Evolutionary conservation across 2,113 vertebrate species (phyloP).

Genomic region (Salvator merianae): DNA sequence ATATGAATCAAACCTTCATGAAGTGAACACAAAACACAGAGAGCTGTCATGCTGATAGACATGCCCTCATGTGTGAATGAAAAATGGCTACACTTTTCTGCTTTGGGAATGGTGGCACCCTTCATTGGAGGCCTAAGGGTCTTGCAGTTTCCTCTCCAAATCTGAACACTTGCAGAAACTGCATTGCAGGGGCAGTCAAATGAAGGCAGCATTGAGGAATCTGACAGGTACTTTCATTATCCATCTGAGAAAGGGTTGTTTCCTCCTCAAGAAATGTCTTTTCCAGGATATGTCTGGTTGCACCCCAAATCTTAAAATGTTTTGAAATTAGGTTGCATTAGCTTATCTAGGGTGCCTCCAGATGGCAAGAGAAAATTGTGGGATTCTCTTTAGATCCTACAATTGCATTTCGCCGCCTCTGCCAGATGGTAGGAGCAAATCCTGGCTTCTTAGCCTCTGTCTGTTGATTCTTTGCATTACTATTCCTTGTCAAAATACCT

Average conservation of each 20-base stretch:
- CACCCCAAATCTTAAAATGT: constrained; percentile 27
- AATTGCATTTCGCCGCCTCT: too few species aligned
- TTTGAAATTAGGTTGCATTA: constrained; percentile 46
- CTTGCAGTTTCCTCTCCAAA: neutral
- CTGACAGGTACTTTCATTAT: neutral
- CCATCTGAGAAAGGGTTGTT: neutral
- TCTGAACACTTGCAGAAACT: neutral
- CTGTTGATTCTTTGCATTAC: too few species aligned
- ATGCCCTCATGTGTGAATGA: neutral
- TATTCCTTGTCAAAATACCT: too few species aligned
- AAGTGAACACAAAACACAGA: neutral
- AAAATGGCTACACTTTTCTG: neutral
- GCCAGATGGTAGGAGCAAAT: neutral
- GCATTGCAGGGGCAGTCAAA: neutral
- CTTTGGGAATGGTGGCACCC: neutral
- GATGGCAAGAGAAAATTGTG: too few species aligned
- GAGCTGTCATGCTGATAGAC: neutral
- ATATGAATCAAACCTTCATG: neutral
- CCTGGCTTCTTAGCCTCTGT: too few species aligned
- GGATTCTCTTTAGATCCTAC: too few species aligned
- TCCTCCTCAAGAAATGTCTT: too few species aligned
- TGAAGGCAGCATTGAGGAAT: too few species aligned
- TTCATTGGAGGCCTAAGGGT: neutral
- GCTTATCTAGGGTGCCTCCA: constrained; percentile 40
- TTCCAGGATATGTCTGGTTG: too few species aligned